Percentiles rank a stretch among this genome's conserved stretches.
phyloP scores from a whole-genome alignment of 2,888 invertebrate genomes.

The Penaeus monodon region DNA sequence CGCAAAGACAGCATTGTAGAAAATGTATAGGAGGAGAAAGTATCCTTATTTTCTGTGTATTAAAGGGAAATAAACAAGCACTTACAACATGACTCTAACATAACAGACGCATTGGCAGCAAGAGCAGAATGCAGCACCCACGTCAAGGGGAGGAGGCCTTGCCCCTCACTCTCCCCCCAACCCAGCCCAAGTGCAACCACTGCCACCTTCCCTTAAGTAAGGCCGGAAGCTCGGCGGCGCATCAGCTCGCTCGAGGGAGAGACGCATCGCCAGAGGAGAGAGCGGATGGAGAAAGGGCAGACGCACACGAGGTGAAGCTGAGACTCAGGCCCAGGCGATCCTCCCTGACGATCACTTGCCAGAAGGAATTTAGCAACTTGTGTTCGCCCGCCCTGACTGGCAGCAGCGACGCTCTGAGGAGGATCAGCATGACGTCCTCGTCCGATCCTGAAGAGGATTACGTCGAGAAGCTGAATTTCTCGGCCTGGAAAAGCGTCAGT shows the following conservation, averaged over 20 bases:
- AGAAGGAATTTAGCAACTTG: slow-evolving; percentile 30
- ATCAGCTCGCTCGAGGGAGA: neutral
- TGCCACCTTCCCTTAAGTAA: neutral
- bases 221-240: neutral
- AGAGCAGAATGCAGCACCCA: too few relatives aligned
- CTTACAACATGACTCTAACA: too few relatives aligned
- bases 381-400: slow-evolving; percentile 15
- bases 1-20: too few relatives aligned
- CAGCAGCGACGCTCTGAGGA: too few relatives aligned
- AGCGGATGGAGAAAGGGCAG: neutral
- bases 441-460: neutral
- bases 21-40: too few relatives aligned
- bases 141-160: too few relatives aligned
- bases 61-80: too few relatives aligned
- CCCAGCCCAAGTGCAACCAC: neutral
- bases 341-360: slow-evolving; percentile 15
- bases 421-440: too few relatives aligned
- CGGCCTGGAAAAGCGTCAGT: slow-evolving; percentile 34
- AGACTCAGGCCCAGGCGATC: neutral
- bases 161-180: too few relatives aligned
- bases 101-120: too few relatives aligned
- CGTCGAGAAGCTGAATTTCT: neutral
- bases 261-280: neutral
- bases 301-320: neutral
- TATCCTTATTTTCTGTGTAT: too few relatives aligned